Percentiles rank a stretch among this genome's conserved stretches.
phyloP scores from a whole-genome alignment of 2,113 vertebrate genomes.

The Thinocorus orbignyianus region DNA sequence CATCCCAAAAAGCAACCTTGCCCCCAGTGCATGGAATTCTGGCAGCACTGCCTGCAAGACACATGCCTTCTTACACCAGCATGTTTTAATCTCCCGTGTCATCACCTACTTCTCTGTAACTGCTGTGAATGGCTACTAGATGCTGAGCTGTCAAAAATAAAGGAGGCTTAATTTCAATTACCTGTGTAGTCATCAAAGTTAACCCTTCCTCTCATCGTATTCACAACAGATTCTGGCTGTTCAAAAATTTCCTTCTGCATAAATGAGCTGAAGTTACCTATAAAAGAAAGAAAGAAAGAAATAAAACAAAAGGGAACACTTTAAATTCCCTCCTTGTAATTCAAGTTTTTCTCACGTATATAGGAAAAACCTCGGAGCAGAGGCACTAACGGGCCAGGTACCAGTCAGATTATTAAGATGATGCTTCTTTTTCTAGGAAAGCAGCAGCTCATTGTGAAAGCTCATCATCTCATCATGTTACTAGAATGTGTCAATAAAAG shows the following conservation, averaged over 20 bases:
- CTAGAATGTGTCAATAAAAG: not conserved
- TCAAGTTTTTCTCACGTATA: not conserved
- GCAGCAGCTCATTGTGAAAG: not conserved
- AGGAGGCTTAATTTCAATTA: slow-evolving; percentile 52
- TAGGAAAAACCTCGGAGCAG: not conserved
- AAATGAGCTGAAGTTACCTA: slow-evolving; percentile 97
- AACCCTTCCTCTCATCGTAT: slow-evolving; percentile 97
- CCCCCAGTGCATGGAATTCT: rapidly evolving
- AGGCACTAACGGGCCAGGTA: not conserved
- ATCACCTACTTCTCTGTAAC: not conserved
- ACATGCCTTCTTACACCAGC: rapidly evolving
- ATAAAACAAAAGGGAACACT: not conserved
- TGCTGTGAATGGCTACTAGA: not conserved
- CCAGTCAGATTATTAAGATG: not conserved
- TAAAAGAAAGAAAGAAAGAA: not conserved
- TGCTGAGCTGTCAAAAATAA: not conserved
- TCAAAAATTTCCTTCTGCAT: slow-evolving; percentile 99
- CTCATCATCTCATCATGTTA: too few relatives aligned
- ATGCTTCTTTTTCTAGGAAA: not conserved
- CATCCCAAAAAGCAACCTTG: rapidly evolving
- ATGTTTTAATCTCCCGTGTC: not conserved
- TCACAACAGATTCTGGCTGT: slow-evolving; percentile 97
- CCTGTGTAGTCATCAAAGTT: slow-evolving; percentile 97
- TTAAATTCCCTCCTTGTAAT: not conserved
- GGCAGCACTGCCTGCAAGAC: not conserved